Evolutionary conservation across 2,797 vertebrate genomes (phyloP), one percentile per base, ranked within the genome.

Genomic region (Anguilla anguilla): DNA sequence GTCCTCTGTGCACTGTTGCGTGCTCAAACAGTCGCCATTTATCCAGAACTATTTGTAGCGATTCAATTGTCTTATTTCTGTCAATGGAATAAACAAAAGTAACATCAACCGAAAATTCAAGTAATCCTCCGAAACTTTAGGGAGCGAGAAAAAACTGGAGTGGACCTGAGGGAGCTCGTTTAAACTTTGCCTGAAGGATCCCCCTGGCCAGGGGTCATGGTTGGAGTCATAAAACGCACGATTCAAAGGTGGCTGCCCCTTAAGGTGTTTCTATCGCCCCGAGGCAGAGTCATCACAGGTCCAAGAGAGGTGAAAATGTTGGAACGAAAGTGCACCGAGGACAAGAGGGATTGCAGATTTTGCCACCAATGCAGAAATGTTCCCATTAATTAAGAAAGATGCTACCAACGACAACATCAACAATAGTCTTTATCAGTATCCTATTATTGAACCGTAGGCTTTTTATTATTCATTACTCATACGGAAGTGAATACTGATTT

Each of bases 171-270:
- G 96, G 96, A 97, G 95, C 96, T 97, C 96, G 95, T 97, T 97
- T 96, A 97, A 97, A 97, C 96, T 95, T 96, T 89, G 96, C 96
- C 96, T 95, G 93, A 92, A 95, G 96, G 96, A 95, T 94, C 95
- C 96, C 95, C 95, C 94, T 85, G 95, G 96, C 96, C 90, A 95
- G 94, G 94, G 96, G 95, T 97, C 95, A 96, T 87, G 95, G 95
- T 95, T 95, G 95, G 94, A 96, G 95, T 95, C 94, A 94, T 89
- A 92, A 94, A 91, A 94, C 91, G 90, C 93, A 92, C 90, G 93
- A 95, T 96, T 96, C 96, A 96, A 96, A 97, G 95, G 96, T 96
- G 95, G 94, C 93, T 92, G 86, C 94, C 96, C 95, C 95, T 96
- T 95, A 94, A 96, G 96, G 96, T 96, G 95, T 94, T 92, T 96